Conservation (phyloP, 2,888 invertebrate genomes). For the Hemistola chrysoprasaria region DNA sequence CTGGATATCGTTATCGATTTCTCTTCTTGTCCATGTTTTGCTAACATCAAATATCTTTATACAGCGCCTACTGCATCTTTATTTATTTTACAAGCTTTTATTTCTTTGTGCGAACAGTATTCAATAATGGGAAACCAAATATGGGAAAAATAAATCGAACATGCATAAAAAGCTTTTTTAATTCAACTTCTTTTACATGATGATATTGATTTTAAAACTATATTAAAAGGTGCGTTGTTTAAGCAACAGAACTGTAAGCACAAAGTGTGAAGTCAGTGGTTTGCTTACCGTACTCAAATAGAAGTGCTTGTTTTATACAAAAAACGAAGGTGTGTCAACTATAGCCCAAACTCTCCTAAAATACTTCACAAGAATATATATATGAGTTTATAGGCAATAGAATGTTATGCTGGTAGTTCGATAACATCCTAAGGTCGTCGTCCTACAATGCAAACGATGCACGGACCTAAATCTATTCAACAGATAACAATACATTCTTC, state of each 20-base stretch:
- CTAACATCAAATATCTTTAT: slow-evolving; percentile 13
- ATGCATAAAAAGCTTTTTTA: slow-evolving; percentile 8
- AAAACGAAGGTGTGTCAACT: neutral
- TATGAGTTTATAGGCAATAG: neutral
- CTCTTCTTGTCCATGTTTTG: slow-evolving; percentile 23
- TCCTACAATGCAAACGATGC: slow-evolving; percentile 16
- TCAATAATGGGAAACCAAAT: too few species aligned
- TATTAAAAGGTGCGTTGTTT: too few species aligned
- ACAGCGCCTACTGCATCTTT: slow-evolving; percentile 6
- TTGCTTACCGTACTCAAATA: slow-evolving; percentile 19
- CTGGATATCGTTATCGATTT: slow-evolving; percentile 35
- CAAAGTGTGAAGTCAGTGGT: slow-evolving; percentile 13
- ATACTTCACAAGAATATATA: neutral
- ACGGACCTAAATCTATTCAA: slow-evolving; percentile 17
- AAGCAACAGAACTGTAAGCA: too few species aligned
- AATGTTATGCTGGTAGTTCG: slow-evolving; percentile 3
- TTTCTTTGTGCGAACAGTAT: neutral
- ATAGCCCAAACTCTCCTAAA: neutral
- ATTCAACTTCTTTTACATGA: slow-evolving; percentile 7
- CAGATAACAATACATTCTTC: slow-evolving; percentile 20
- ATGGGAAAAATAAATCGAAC: neutral
- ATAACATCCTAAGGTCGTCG: slow-evolving; percentile 15
- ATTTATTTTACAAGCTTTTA: too few species aligned
- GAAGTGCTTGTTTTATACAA: slow-evolving; percentile 18
- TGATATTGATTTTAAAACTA: neutral